A percentile compares a stretch with the other conserved stretches of the same genome.
These are phyloP conservation scores for Dendrolimus kikuchii DNA, from an alignment of 1,140 invertebrate genomes.

Conservation along the genomic window DNA sequence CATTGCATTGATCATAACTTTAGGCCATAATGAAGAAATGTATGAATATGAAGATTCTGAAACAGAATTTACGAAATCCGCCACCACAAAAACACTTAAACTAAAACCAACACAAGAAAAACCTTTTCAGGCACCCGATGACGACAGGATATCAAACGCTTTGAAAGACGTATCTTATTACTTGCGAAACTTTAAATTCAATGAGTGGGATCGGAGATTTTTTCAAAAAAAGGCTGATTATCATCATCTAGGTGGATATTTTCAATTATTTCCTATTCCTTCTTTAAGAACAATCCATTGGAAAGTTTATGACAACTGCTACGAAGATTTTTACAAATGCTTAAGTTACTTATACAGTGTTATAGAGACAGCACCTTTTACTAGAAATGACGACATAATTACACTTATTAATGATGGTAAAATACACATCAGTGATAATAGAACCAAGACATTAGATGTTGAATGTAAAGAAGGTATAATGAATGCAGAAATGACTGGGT, in stretches of 20 bases:
- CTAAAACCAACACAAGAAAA: slow-evolving; percentile 4
- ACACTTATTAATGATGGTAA: slow-evolving; percentile 60
- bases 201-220: slow-evolving; percentile 74
- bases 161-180: slow-evolving; percentile 75
- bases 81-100: slow-evolving; percentile 4
- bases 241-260: slow-evolving; percentile 35
- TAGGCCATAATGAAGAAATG: no score
- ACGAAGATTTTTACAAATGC: slow-evolving; percentile 68
- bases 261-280: slow-evolving; percentile 70
- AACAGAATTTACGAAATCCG: background rate
- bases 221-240: slow-evolving; percentile 32
- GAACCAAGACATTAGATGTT: slow-evolving; percentile 46
- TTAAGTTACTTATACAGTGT: slow-evolving; percentile 71
- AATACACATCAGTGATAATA: slow-evolving; percentile 23
- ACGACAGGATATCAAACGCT: slow-evolving; percentile 19
- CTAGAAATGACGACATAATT: slow-evolving; percentile 66
- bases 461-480: slow-evolving; percentile 65
- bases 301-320: slow-evolving; percentile 75
- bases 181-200: slow-evolving; percentile 76
- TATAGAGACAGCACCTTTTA: slow-evolving; percentile 44
- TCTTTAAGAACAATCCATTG: slow-evolving; percentile 73
- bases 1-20: no score
- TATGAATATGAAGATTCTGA: no score
- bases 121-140: slow-evolving; percentile 17
- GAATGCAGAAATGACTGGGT: slow-evolving; percentile 54